Conservation (phyloP, 2,797 vertebrate species). For the Neoniphon sammara region DNA sequence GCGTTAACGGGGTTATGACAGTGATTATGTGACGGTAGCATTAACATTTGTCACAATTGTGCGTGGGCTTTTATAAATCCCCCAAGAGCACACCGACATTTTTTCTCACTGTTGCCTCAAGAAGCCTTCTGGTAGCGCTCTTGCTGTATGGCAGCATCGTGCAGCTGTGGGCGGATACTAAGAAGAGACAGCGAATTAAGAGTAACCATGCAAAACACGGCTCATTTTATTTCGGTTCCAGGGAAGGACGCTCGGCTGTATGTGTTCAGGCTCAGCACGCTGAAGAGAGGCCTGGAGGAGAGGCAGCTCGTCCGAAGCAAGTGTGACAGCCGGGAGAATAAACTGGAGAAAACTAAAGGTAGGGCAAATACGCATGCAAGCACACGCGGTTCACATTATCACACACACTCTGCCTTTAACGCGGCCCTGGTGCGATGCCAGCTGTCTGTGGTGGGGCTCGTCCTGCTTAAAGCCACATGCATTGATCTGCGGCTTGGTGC, state of each 20-base stretch:
- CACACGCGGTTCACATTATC: neutral
- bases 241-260: conserved; percentile 96
- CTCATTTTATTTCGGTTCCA: conserved; percentile 67
- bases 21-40: conserved; percentile 49
- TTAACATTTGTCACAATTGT: conserved; percentile 59
- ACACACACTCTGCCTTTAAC: neutral
- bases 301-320: conserved; percentile 86
- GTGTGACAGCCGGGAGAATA: conserved; percentile 95
- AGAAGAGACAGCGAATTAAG: conserved; percentile 46
- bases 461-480: conserved; percentile 3
- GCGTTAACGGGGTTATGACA: conserved; percentile 54
- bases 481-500: conserved; percentile 57
- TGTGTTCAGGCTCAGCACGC: conserved; percentile 89
- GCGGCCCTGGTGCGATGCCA: conserved; percentile 31
- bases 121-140: conserved; percentile 59
- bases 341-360: conserved; percentile 99
- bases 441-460: conserved; percentile 28
- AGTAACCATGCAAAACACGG: conserved; percentile 54
- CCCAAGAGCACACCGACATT: conserved; percentile 14
- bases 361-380: neutral
- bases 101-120: conserved; percentile 16
- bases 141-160: conserved; percentile 33
- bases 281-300: conserved; percentile 88
- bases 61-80: conserved; percentile 59
- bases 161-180: conserved; percentile 56